These are phyloP conservation scores for Dynastes maya DNA, from an alignment of 2,888 invertebrate species.

Conservation along the genomic window DNA sequence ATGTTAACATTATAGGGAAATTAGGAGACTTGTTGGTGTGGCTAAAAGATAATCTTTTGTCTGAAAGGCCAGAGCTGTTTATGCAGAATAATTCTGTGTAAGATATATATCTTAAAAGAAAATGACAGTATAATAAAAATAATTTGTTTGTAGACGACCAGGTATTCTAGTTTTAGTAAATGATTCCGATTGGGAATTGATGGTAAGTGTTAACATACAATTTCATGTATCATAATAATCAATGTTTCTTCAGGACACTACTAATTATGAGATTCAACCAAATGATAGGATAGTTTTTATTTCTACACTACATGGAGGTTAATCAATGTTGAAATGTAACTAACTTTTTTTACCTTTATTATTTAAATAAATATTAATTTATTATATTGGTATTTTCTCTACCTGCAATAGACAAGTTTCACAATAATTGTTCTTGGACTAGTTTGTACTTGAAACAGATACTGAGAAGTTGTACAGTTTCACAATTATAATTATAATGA, in stretches of 20 bases:
- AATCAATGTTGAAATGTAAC: constrained; percentile 59
- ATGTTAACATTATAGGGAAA: constrained; percentile 73
- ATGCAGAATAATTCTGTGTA: constrained; percentile 71
- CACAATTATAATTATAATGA: no score
- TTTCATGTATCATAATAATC: constrained; percentile 18
- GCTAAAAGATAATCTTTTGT: constrained; percentile 89
- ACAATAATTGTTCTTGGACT: neutral
- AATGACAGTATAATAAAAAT: neutral
- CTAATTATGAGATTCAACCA: constrained; percentile 79
- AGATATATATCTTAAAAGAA: constrained; percentile 47
- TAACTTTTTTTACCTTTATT: constrained; percentile 30
- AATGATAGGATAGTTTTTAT: constrained; percentile 86
- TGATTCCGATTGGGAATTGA: constrained; percentile 96
- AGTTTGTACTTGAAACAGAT: no score
- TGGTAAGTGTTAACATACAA: constrained; percentile 71
- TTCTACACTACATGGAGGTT: constrained; percentile 89
- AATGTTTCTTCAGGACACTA: constrained; percentile 74
- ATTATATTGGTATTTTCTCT: neutral
- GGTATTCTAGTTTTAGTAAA: constrained; percentile 96
- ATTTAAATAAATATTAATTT: neutral
- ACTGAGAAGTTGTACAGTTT: no score
- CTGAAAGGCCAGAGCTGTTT: constrained; percentile 86
- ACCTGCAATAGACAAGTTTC: neutral
- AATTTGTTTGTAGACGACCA: constrained; percentile 76
- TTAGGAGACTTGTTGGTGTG: constrained; percentile 83